Percentiles rank a stretch among this genome's conserved stretches.
Conservation (phyloP, 2,888 invertebrate species). For the Limenitis arthemis region DNA sequence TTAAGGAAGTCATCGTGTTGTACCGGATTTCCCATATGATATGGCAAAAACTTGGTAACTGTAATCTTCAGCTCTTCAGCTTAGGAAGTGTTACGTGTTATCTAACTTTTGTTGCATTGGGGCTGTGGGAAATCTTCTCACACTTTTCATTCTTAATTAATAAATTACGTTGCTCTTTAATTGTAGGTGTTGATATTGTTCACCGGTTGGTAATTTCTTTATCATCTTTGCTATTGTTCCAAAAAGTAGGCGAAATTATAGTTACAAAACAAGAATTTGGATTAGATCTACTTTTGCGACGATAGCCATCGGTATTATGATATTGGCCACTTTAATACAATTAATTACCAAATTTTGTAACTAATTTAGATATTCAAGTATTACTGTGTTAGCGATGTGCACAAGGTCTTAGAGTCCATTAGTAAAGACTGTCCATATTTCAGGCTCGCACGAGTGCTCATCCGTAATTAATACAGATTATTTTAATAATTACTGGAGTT, state of each 20-base stretch:
- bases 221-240: constrained; percentile 3
- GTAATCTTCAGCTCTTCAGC: not conserved
- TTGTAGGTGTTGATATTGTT: constrained; percentile 1
- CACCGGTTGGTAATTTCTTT: not conserved
- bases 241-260: constrained; percentile 1
- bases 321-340: too few relatives aligned
- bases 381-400: not conserved
- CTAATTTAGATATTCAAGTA: too few relatives aligned
- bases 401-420: constrained; percentile 1
- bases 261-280: not conserved
- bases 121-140: constrained; percentile 15
- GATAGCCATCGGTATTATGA: not conserved
- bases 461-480: constrained; percentile 23
- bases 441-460: constrained; percentile 1
- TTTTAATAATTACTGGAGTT: constrained; percentile 9
- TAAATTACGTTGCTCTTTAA: constrained; percentile 5
- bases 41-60: constrained; percentile 3
- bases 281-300: not conserved
- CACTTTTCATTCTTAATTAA: constrained; percentile 13
- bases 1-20: constrained; percentile 12
- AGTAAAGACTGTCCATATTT: constrained; percentile 8
- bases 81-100: constrained; percentile 15
- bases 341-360: too few relatives aligned
- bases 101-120: constrained; percentile 9
- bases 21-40: constrained; percentile 20